phyloP scores from a whole-genome alignment of 30 jellyfish, hydroid and myxozoan species.

The Hydra vulgaris region DNA sequence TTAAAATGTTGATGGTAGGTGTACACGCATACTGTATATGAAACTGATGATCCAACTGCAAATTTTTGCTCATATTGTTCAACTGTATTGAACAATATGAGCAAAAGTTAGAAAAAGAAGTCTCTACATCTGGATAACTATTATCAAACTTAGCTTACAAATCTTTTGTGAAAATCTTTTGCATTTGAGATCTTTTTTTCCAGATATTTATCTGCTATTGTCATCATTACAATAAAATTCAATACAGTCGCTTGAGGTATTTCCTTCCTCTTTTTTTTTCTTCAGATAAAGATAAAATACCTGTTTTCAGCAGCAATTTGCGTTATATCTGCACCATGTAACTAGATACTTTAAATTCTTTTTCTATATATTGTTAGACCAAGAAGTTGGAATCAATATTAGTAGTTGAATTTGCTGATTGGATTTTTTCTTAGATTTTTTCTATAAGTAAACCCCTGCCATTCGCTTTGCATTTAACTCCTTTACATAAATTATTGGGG shows the following conservation, averaged over 20 bases:
- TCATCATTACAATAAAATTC: conserved; percentile 40
- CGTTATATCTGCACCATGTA: conserved; percentile 4
- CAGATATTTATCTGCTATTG: conserved; percentile 16
- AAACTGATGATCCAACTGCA: conserved; percentile 31
- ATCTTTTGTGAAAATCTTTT: conserved; percentile 31
- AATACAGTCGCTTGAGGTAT: not conserved
- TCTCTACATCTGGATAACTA: conserved; percentile 18
- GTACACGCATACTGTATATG: conserved; percentile 52
- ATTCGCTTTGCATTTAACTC: not conserved
- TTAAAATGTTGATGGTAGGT: conserved; percentile 29
- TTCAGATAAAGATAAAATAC: conserved; percentile 17
- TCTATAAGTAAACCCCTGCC: conserved; percentile 11
- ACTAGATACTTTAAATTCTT: not conserved
- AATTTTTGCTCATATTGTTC: no score
- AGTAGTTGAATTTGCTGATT: conserved; percentile 25
- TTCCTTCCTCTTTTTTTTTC: not conserved
- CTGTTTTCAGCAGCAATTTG: conserved; percentile 5
- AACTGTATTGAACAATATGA: conserved; percentile 41
- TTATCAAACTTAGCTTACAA: conserved; percentile 24
- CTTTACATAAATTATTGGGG: not conserved
- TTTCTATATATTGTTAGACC: not conserved
- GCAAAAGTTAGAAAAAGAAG: conserved; percentile 40
- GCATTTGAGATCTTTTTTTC: conserved; percentile 18
- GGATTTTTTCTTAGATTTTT: conserved; percentile 12
- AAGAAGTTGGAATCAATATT: conserved; percentile 3